Percentiles rank a stretch among this genome's conserved stretches.
phyloP scores from a whole-genome alignment of 2,113 vertebrate genomes.

The Pomatorhinus ruficollis region DNA sequence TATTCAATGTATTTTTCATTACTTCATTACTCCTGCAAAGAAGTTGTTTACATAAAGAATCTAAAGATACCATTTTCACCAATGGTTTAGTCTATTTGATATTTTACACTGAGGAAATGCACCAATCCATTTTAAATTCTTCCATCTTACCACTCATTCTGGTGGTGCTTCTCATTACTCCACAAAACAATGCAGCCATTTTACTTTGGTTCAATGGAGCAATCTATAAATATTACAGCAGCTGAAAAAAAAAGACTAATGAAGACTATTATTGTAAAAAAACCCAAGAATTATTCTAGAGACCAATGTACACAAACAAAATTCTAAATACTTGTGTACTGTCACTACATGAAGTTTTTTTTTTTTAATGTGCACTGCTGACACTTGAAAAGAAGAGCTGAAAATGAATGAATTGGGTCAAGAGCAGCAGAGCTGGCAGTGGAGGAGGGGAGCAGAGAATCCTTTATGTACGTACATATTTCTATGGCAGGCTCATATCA shows the following conservation, averaged over 20 bases:
- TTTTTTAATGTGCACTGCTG: not conserved
- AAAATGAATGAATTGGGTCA: not conserved
- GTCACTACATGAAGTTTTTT: not conserved
- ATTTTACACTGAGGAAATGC: not conserved
- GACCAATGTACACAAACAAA: not conserved
- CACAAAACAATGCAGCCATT: conserved; percentile 1
- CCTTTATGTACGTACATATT: not conserved
- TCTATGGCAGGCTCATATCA: not conserved
- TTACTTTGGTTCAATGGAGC: not conserved
- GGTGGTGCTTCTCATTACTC: not conserved
- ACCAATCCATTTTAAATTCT: not conserved
- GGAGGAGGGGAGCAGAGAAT: not conserved
- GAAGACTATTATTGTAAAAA: no score
- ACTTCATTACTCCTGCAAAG: not conserved
- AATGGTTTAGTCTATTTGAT: not conserved
- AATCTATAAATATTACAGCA: not conserved
- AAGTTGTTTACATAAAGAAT: not conserved
- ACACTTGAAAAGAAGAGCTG: not conserved
- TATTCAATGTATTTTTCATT: not conserved
- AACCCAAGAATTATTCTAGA: not conserved
- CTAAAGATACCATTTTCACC: not conserved
- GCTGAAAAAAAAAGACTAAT: not conserved
- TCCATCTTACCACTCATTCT: not conserved
- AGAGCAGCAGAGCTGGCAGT: not conserved
- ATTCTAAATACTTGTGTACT: not conserved